Evolutionary conservation across 2,797 vertebrate species (phyloP), one percentile per base, ranked within the genome.

Genomic region (Pangasius larnaudii): DNA sequence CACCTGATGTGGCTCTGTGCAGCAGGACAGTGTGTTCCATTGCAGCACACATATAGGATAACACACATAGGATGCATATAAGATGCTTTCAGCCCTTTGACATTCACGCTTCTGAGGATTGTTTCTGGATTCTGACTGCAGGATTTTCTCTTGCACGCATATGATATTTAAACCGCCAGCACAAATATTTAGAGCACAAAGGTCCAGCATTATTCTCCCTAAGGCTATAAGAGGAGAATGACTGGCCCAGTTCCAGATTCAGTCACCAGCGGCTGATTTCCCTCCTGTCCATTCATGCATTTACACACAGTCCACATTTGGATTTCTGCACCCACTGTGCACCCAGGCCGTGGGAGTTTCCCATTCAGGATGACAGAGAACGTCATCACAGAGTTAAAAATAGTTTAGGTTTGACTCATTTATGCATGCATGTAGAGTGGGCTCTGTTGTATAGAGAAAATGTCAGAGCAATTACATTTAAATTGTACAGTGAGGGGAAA

Each of bases 281-380:
- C 80, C 87, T 63, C 59, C 61, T 88, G 71, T 71, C 72, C 71
- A 84, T 88, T 88, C 87, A 84, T 84, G 51, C 72, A 39, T 19
- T 88, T 27, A 77, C 59, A 83, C 80, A 65, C 58, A 63, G 58
- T 61, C 61, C 58, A 77, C 42, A 63, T 27, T 69, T 65, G 80
- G 58, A 56, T 42, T 87, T 83, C 53, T 87, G 86, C 56, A 74
- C 56, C 58, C 71, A 30, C 42, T 65, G 9, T 53, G 71, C 69
- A 59, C 56, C 22, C 13, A 5, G 80, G 19, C 58, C 46, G 67
- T 84, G 80, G 72, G 80, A 87, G 82, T 87, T 77, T 87, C 80
- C 39, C 78, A 82, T 72, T 58, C 42, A 61, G 86, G 42, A 39
- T 59, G 33, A 51, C 36, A 56, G 8, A 30, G 36, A 74, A 78